A percentile compares a stretch with the other conserved stretches of the same genome.
Conservation (phyloP, 2,888 invertebrate genomes). For the Cylindroiulus punctatus region DNA sequence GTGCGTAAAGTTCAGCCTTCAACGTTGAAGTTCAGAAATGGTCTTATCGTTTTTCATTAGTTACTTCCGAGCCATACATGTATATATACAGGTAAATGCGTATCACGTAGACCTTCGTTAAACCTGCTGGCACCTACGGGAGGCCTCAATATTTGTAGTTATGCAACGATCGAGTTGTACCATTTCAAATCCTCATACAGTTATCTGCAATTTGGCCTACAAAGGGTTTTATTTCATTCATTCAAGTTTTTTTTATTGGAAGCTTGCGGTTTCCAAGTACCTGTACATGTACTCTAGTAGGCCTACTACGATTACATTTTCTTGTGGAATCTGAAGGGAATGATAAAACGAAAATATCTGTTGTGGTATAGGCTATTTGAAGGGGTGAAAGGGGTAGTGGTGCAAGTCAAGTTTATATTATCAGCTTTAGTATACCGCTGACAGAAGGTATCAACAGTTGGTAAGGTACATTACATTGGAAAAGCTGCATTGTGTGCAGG, state of each 20-base stretch:
- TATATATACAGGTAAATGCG: background rate
- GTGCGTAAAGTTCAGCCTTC: background rate
- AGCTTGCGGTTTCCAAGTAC: background rate
- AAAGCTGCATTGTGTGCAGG: no score
- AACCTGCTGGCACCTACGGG: slow-evolving; percentile 13
- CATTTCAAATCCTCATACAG: background rate
- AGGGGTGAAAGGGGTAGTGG: no score
- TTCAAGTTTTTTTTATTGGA: slow-evolving; percentile 6
- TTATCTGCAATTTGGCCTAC: slow-evolving; percentile 23
- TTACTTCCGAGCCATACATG: background rate
- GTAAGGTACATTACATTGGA: no score
- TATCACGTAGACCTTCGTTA: background rate
- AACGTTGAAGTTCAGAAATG: background rate
- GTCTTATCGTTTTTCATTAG: background rate
- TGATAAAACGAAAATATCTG: no score
- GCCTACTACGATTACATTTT: background rate
- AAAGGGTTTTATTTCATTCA: background rate
- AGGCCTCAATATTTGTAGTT: background rate
- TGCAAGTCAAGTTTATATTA: no score
- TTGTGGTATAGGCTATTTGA: no score
- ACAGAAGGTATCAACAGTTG: no score
- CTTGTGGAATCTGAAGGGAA: no score
- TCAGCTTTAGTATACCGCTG: no score
- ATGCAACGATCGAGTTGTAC: background rate
- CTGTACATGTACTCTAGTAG: no score